Evolutionary conservation across 2,113 vertebrate species (phyloP).

Genomic region (Calyptommatus sinebrachiatus): DNA sequence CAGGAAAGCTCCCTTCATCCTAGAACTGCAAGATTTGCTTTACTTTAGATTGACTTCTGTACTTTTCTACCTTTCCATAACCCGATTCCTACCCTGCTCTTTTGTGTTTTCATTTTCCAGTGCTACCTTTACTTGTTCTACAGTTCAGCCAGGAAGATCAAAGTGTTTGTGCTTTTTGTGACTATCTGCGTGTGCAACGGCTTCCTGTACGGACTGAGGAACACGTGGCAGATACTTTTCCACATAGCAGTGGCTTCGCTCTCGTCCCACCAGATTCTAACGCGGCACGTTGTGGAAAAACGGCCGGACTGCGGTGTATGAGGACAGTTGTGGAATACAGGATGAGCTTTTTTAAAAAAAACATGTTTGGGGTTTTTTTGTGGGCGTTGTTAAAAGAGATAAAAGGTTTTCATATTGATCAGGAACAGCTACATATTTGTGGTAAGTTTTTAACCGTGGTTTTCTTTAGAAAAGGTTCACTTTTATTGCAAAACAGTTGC

Average conservation of each 20-base stretch:
- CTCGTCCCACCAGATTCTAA: conserved; percentile 82
- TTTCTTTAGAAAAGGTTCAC: background rate
- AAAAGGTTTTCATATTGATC: background rate
- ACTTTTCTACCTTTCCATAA: background rate
- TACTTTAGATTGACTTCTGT: no score
- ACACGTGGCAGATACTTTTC: conserved; percentile 89
- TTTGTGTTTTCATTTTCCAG: conserved; percentile 62
- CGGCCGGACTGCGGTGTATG: conserved; percentile 82
- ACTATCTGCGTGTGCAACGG: conserved; percentile 82
- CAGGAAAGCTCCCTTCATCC: no score
- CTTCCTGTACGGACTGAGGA: conserved; percentile 84
- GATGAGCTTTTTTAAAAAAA: conserved; percentile 32
- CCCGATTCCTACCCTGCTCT: background rate
- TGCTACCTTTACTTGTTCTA: conserved; percentile 94
- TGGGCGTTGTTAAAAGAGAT: background rate
- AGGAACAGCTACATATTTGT: conserved; percentile 23
- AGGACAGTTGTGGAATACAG: conserved; percentile 31
- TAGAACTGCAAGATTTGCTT: no score
- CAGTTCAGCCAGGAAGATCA: conserved; percentile 78
- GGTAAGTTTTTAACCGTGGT: background rate
- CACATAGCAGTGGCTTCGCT: conserved; percentile 85
- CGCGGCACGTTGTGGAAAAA: conserved; percentile 81
- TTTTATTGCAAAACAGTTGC: background rate
- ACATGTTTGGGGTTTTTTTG: background rate
- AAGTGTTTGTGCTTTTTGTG: conserved; percentile 75